These are phyloP conservation scores for Allygus modestus DNA, from an alignment of 2,888 invertebrate species.

Conservation along the genomic window DNA sequence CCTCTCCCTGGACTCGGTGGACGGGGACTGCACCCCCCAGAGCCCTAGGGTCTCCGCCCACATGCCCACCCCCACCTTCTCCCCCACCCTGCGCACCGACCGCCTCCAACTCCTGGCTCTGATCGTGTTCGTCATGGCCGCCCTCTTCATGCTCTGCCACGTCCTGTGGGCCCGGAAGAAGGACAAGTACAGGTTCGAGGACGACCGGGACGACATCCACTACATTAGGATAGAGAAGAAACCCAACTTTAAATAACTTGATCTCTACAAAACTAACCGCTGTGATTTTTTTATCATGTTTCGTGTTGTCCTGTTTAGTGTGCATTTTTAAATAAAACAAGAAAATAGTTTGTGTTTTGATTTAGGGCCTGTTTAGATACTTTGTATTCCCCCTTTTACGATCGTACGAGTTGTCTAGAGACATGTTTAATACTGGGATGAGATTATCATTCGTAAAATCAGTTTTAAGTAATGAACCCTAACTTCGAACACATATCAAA, in stretches of 20 bases:
- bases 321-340: constrained; percentile 17
- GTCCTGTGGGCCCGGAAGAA: constrained; percentile 10
- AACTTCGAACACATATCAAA: no score
- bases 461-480: no score
- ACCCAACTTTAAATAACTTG: constrained; percentile 35
- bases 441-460: no score
- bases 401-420: no score
- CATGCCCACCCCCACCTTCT: background rate
- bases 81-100: constrained; percentile 19
- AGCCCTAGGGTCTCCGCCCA: background rate
- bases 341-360: background rate
- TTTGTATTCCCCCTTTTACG: no score
- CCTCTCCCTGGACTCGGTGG: constrained; percentile 46
- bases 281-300: constrained; percentile 33
- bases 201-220: constrained; percentile 25
- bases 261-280: background rate
- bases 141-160: constrained; percentile 44
- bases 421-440: no score
- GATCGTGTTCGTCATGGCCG: constrained; percentile 39
- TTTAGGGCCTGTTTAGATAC: no score
- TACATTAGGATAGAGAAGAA: constrained; percentile 50
- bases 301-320: background rate
- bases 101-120: background rate
- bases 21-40: constrained; percentile 39
- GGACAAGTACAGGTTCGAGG: constrained; percentile 36